Percentiles rank a stretch among this genome's conserved stretches.
Conservation (phyloP, 1,140 invertebrate species). For the Hormaphis cornu region DNA sequence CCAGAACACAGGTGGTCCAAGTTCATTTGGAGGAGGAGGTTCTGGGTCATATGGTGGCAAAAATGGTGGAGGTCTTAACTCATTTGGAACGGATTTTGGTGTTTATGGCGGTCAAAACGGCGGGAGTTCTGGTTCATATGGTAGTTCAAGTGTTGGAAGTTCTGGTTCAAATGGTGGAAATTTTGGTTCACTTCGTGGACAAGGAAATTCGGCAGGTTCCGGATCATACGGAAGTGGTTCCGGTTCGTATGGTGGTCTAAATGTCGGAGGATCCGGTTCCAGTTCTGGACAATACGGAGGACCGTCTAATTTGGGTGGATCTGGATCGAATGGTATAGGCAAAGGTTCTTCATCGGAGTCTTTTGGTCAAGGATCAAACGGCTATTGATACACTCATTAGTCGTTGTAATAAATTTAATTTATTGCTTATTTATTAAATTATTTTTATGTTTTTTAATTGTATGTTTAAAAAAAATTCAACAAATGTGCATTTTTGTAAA, state of each 20-base stretch:
- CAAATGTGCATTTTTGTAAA: neutral
- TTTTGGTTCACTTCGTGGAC: neutral
- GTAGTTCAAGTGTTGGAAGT: neutral
- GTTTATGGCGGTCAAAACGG: neutral
- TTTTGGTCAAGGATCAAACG: neutral
- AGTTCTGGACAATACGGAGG: neutral
- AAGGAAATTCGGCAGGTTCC: neutral
- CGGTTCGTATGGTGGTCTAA: neutral
- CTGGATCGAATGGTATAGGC: neutral
- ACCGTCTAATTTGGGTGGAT: neutral
- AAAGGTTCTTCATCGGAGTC: neutral
- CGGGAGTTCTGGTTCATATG: neutral
- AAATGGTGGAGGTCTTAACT: neutral
- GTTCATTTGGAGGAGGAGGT: neutral
- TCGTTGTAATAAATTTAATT: neutral
- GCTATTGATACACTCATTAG: neutral
- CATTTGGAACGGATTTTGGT: neutral
- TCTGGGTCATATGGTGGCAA: neutral
- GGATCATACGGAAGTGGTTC: neutral
- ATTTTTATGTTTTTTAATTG: neutral
- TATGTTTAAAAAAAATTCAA: neutral
- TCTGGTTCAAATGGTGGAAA: neutral
- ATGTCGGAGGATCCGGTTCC: neutral
- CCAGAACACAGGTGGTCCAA: no score
- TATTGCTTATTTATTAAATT: conserved; percentile 7